phyloP scores from a whole-genome alignment of 2,113 vertebrate species.

The Mormyrus lacerda region DNA sequence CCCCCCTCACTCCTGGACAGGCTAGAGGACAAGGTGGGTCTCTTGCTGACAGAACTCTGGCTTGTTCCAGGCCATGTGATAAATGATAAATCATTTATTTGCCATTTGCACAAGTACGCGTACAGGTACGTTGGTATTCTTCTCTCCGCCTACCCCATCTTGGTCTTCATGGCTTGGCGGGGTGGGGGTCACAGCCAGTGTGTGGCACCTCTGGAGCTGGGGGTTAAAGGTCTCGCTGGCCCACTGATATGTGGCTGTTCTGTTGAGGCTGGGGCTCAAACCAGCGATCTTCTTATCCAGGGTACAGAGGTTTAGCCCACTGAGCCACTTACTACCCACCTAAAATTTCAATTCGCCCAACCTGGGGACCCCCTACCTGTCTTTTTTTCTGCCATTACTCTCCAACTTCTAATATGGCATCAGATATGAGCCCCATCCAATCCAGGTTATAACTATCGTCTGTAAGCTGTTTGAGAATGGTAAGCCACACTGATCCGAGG shows the following conservation, averaged over 20 bases:
- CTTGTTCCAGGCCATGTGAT: neutral
- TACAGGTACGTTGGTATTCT: neutral
- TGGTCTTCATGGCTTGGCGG: too few species aligned
- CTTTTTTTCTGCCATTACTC: neutral
- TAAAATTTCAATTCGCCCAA: too few species aligned
- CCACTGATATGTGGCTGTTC: too few species aligned
- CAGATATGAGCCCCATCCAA: neutral
- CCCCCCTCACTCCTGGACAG: constrained; percentile 64
- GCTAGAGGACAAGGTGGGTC: constrained; percentile 84
- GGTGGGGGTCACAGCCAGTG: neutral
- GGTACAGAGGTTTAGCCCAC: too few species aligned
- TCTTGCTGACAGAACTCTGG: neutral
- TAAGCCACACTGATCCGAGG: neutral
- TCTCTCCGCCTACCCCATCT: neutral
- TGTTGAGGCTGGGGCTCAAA: too few species aligned
- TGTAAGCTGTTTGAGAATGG: neutral
- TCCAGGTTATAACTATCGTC: neutral
- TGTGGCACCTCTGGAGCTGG: neutral
- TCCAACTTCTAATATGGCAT: neutral
- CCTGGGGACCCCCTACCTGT: neutral
- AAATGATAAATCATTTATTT: neutral
- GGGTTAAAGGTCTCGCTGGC: neutral
- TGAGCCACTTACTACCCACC: too few species aligned
- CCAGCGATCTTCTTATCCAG: too few species aligned
- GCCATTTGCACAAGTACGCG: neutral